Evolutionary conservation across 1,140 invertebrate species (phyloP).

Genomic region (Idris sp.): DNA sequence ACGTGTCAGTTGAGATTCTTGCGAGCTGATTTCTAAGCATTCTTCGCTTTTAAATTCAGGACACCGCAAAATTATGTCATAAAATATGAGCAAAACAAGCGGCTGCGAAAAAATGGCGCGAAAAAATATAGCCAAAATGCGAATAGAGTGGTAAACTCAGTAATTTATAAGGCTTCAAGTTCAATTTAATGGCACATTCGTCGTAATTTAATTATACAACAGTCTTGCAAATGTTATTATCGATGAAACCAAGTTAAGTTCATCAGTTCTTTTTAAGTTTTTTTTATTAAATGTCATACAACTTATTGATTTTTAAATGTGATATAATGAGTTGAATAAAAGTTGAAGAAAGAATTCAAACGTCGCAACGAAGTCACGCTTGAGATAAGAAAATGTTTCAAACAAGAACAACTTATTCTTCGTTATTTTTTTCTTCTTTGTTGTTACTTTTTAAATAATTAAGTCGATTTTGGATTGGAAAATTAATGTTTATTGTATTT

Average conservation of each 20-base stretch:
- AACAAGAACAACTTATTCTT: conserved; percentile 11
- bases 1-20: conserved; percentile 27
- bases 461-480: too few relatives aligned
- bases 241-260: too few relatives aligned
- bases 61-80: conserved; percentile 26
- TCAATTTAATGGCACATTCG: not conserved
- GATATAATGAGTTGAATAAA: conserved; percentile 9
- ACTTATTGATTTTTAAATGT: conserved; percentile 16
- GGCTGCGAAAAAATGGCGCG: conserved; percentile 6
- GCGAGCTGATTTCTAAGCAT: conserved; percentile 39
- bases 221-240: too few relatives aligned
- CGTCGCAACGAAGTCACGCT: conserved; percentile 10
- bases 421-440: not conserved
- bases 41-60: conserved; percentile 40
- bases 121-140: conserved; percentile 22
- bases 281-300: too few relatives aligned
- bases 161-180: not conserved
- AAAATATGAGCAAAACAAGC: conserved; percentile 30
- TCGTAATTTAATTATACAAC: not conserved
- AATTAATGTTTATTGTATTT: too few relatives aligned
- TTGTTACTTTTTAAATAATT: too few relatives aligned
- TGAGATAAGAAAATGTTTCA: conserved; percentile 5
- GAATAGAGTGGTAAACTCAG: not conserved
- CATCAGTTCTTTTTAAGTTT: too few relatives aligned
- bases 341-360: conserved; percentile 15